These are phyloP conservation scores for Anser brachyrhynchus DNA, from an alignment of 2,113 vertebrate species.

Conservation along the genomic window DNA sequence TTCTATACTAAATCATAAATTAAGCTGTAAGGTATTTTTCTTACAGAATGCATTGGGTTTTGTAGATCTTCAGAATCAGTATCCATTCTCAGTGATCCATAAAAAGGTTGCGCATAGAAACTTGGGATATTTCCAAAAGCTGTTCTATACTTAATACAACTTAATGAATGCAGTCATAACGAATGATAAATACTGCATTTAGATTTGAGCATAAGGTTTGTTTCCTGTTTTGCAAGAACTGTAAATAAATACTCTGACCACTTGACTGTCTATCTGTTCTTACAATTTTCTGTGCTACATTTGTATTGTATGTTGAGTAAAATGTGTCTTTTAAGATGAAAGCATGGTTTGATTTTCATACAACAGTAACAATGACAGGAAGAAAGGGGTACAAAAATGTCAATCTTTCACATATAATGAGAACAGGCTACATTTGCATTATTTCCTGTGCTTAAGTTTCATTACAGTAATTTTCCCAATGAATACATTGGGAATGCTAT, in stretches of 20 bases:
- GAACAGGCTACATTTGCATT: constrained; percentile 40
- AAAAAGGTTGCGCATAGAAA: not conserved
- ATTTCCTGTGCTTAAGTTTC: constrained; percentile 57
- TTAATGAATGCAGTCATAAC: not conserved
- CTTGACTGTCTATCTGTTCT: not conserved
- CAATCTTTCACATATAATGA: constrained; percentile 2
- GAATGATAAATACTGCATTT: not conserved
- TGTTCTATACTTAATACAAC: not conserved
- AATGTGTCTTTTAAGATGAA: constrained; percentile 16
- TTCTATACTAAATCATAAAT: not conserved
- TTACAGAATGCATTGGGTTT: not conserved
- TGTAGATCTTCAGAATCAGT: not conserved
- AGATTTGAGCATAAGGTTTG: not conserved
- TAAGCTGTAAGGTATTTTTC: not conserved
- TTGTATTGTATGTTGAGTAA: not conserved
- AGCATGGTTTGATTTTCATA: constrained; percentile 34
- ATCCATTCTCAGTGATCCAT: not conserved
- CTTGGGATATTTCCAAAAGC: not conserved
- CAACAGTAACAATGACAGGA: constrained; percentile 1
- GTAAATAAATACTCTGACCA: not conserved
- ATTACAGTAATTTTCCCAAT: constrained; percentile 55
- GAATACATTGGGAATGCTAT: constrained; percentile 45
- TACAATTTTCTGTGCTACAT: not conserved
- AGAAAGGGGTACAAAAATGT: constrained; percentile 31
- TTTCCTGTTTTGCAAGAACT: not conserved